Evolutionary conservation across 2,797 vertebrate species (phyloP).

Genomic region (Myotis vivesi): DNA sequence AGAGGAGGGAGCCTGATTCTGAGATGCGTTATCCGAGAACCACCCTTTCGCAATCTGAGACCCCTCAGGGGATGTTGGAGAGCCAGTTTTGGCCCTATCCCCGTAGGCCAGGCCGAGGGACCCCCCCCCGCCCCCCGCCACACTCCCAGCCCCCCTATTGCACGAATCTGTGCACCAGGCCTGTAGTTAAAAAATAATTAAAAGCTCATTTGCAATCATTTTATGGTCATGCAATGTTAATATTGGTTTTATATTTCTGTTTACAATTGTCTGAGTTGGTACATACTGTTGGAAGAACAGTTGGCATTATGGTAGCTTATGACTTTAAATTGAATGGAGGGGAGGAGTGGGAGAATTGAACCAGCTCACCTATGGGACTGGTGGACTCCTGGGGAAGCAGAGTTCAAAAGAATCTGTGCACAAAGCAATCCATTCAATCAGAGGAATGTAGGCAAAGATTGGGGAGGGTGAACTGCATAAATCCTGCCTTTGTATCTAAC

Average conservation of each 20-base stretch:
- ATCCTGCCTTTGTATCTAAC: conserved; percentile 18
- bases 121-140: no score
- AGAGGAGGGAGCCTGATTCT: no score
- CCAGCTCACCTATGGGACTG: not conserved
- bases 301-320: not conserved
- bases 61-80: no score
- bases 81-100: no score
- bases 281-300: not conserved
- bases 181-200: not conserved
- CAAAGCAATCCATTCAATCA: not conserved
- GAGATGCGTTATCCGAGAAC: no score
- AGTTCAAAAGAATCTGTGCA: not conserved
- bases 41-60: no score
- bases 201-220: conserved; percentile 14
- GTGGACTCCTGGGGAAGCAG: not conserved
- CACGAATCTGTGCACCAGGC: no score
- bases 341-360: not conserved
- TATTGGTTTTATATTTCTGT: not conserved
- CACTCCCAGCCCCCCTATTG: no score
- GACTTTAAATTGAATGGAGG: not conserved
- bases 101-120: no score
- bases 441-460: not conserved
- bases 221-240: not conserved
- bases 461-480: not conserved
- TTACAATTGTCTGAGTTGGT: not conserved